phyloP scores from a whole-genome alignment of 2,113 vertebrate genomes.

The Puma concolor region DNA sequence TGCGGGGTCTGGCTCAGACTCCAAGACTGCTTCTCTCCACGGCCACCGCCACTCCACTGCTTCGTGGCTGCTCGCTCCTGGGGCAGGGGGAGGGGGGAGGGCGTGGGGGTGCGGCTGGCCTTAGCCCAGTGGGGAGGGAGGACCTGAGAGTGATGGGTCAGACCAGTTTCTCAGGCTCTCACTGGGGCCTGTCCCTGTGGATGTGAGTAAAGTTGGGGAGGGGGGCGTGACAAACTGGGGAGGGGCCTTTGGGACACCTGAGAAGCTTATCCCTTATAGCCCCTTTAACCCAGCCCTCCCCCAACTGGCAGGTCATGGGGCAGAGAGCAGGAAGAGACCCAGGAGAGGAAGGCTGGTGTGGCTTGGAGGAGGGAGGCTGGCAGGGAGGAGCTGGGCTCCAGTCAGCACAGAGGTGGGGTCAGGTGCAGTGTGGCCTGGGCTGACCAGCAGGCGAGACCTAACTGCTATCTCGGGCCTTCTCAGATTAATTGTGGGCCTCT shows the following conservation, averaged over 20 bases:
- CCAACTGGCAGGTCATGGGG: neutral
- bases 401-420: neutral
- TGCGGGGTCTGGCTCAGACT: neutral
- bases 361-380: neutral
- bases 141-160: fast-evolving
- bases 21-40: neutral
- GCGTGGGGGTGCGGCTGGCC: neutral
- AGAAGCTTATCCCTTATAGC: neutral
- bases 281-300: too few relatives aligned
- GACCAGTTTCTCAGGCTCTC: neutral
- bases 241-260: neutral
- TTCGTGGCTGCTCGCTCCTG: neutral
- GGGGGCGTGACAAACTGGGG: neutral
- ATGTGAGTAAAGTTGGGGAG: neutral
- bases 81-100: neutral
- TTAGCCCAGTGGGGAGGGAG: neutral
- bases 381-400: neutral
- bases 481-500: neutral
- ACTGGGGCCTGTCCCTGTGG: neutral
- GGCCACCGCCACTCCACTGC: too few relatives aligned
- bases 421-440: neutral
- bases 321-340: neutral
- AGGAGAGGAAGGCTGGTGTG: neutral
- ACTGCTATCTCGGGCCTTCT: neutral
- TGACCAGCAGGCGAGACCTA: neutral